Percentiles rank a stretch among this genome's conserved stretches.
Conservation (phyloP, 2,888 invertebrate genomes). For the Lathronympha strigana region DNA sequence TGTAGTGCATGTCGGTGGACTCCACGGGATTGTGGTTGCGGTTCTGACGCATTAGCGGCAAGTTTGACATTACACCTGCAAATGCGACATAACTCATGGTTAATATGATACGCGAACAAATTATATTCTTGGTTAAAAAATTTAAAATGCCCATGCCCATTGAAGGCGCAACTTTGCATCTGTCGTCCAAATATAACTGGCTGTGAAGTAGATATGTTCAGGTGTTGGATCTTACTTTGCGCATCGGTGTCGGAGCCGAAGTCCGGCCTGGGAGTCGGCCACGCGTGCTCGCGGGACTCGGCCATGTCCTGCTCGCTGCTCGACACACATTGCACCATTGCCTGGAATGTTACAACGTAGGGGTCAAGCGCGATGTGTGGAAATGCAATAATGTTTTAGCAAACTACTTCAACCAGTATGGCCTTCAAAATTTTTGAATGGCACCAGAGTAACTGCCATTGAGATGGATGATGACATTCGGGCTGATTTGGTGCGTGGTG, state of each 20-base stretch:
- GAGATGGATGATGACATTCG: too few species aligned
- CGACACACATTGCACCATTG: constrained; percentile 94
- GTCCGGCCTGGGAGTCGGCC: constrained; percentile 64
- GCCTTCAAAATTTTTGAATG: too few species aligned
- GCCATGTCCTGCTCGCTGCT: constrained; percentile 91
- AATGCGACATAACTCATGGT: constrained; percentile 24
- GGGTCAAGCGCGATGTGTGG: not conserved
- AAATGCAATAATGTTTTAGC: too few species aligned
- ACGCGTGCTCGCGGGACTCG: constrained; percentile 69
- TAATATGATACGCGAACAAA: too few species aligned
- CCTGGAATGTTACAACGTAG: constrained; percentile 71
- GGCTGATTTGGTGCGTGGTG: too few species aligned
- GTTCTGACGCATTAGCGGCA: constrained; percentile 68
- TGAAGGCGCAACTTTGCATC: too few species aligned
- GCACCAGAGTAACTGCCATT: too few species aligned
- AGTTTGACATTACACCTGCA: constrained; percentile 72
- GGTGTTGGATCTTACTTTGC: constrained; percentile 59
- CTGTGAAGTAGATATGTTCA: not conserved
- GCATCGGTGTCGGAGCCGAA: constrained; percentile 65
- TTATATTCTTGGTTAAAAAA: too few species aligned
- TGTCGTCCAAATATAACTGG: too few species aligned
- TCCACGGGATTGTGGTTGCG: constrained; percentile 70
- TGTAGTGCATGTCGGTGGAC: constrained; percentile 73
- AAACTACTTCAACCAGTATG: too few species aligned
- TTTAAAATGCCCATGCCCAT: too few species aligned